Evolutionary conservation across 1,140 invertebrate genomes (phyloP).

Genomic region (Temnothorax curvispinosus): DNA sequence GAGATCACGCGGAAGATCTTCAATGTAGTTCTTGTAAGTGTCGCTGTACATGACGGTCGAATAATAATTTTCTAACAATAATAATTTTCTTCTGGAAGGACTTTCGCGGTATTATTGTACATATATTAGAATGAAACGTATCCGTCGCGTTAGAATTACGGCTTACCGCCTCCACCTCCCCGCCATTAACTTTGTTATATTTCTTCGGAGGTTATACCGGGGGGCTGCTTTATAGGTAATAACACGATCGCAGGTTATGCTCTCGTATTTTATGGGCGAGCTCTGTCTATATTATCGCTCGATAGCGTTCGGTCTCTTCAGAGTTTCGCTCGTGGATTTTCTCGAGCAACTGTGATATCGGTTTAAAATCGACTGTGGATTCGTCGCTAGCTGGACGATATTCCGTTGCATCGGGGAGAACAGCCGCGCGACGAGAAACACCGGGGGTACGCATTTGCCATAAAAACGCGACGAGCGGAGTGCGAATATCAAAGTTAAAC

Average conservation of each 20-base stretch:
- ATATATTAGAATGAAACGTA: constrained; percentile 24
- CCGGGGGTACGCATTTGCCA: neutral
- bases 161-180: neutral
- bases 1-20: neutral
- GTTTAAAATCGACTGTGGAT: neutral
- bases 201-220: constrained; percentile 46
- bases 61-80: neutral
- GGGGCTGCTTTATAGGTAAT: constrained; percentile 52
- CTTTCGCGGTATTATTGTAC: neutral
- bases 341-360: constrained; percentile 16
- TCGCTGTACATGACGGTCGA: neutral
- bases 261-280: constrained; percentile 41
- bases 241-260: constrained; percentile 43
- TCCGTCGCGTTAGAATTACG: constrained; percentile 11
- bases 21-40: neutral
- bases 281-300: constrained; percentile 52
- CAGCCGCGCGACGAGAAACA: neutral
- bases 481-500: constrained; percentile 30
- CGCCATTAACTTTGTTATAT: constrained; percentile 58
- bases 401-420: neutral
- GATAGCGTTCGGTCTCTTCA: constrained; percentile 7
- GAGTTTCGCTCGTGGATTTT: constrained; percentile 8
- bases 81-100: neutral
- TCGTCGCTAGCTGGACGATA: neutral
- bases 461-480: neutral